Conservation (phyloP, 2,888 invertebrate genomes). For the Nycteola revayana region DNA sequence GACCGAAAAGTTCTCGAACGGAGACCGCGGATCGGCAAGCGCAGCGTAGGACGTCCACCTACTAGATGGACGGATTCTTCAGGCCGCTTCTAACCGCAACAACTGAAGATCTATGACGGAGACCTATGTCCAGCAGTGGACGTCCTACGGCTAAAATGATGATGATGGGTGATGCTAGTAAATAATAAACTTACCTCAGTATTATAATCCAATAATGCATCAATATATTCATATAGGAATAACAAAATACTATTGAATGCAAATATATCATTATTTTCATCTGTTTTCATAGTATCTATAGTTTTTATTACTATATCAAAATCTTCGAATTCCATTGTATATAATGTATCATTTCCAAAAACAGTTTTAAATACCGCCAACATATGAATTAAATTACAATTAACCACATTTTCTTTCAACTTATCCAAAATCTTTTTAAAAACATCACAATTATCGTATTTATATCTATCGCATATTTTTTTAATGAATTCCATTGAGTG, state of each 20-base stretch:
- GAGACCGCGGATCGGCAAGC: too few relatives aligned
- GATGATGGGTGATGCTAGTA: too few relatives aligned
- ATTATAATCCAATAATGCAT: conserved; percentile 33
- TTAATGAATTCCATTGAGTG: not conserved
- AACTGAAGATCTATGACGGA: too few relatives aligned
- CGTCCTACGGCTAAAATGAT: too few relatives aligned
- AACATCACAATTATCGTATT: not conserved
- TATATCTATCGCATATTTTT: not conserved
- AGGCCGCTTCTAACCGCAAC: too few relatives aligned
- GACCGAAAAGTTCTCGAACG: too few relatives aligned
- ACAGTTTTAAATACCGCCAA: conserved; percentile 3
- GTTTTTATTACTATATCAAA: not conserved
- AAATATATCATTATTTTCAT: conserved; percentile 5
- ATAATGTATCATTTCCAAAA: not conserved
- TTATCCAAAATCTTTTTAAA: not conserved
- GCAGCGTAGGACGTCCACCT: too few relatives aligned
- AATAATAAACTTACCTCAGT: conserved; percentile 43
- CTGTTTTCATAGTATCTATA: not conserved
- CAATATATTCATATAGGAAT: conserved; percentile 40
- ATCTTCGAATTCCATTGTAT: not conserved
- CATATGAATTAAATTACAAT: conserved; percentile 6
- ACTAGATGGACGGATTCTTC: too few relatives aligned
- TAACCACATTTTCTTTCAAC: not conserved
- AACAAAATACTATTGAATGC: conserved; percentile 31
- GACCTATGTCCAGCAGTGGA: too few relatives aligned